Base-by-base conservation (phyloP, 2,113 vertebrate species). In the Tympanuchus pallidicinctus region DNA sequence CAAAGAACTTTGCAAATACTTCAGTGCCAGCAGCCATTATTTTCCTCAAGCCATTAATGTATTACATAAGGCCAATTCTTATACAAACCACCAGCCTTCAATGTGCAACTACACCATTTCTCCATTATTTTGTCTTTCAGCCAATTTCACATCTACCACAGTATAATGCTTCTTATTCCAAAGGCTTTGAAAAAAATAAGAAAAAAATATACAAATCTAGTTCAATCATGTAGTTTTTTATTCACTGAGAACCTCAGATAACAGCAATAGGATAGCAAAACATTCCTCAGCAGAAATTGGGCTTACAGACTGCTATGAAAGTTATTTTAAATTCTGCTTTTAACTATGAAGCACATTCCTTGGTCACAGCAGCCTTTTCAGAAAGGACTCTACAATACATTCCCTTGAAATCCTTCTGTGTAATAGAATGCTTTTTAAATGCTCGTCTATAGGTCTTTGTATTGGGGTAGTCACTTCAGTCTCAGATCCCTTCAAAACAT, bases 51-150 rank as follows among this genome's bases (percentile, higher is more conserved):
- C 13, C 38, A 32, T 0, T 3, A 65, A 17, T 2, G 30, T 32
- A 25, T 50, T 40, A 59, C 3, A 0, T 10, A 40, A 65, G 34
- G 59, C 11, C 60, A 72, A 52, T 18, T 48, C 47, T 32, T 52
- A 32, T 0, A 66, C 27, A 74, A 82, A 14, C 11, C 20, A 63
- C 5, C 43, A 13, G 4, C 0, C 1, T 4, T 54, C 52, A 60
- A 8, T 45, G 30, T 43, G 6, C 64, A 64, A 0, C 28, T 36
- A 82, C 2, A 60, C 3, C 3, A 4, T 12, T 87, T 76, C 45
- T 54, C 36, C 13, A 40, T 13, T 7, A 8, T 64, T 59, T 67
- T 52, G 19, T 74, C 11, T 19, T 36, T 36, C 11, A 12, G 20
- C 16, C 4, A 60, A 10, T 40, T 92, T 65, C 13, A 57, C 16